Conservation (phyloP, 2,888 invertebrate species). For the Coelopa pilipes region DNA sequence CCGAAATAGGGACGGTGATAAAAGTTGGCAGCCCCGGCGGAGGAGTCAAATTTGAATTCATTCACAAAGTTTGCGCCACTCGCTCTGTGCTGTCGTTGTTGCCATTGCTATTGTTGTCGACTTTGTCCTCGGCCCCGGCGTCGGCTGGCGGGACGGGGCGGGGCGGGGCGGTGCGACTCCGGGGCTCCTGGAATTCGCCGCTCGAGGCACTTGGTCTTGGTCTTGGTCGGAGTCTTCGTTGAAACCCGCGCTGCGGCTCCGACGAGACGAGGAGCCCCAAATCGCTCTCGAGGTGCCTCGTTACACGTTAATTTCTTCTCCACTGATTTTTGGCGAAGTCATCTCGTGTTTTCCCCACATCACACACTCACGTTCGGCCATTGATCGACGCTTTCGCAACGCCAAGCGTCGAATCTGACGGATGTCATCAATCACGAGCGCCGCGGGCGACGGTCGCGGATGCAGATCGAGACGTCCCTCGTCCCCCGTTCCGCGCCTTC, state of each 20-base stretch:
- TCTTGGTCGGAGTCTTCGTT: too few relatives aligned
- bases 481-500: neutral
- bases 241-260: too few relatives aligned
- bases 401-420: conserved; percentile 48
- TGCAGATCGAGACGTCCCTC: neutral
- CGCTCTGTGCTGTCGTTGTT: neutral
- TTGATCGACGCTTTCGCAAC: conserved; percentile 9
- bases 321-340: neutral
- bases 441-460: neutral
- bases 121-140: too few relatives aligned
- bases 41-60: conserved; percentile 22
- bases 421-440: conserved; percentile 46
- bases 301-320: neutral
- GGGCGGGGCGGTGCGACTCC: too few relatives aligned
- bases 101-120: neutral
- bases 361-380: conserved; percentile 2
- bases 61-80: conserved; percentile 21
- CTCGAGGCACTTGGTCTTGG: too few relatives aligned
- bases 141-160: too few relatives aligned
- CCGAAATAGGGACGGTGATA: neutral
- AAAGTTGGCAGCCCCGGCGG: neutral
- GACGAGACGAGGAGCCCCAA: too few relatives aligned
- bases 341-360: too few relatives aligned
- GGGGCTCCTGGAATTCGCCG: too few relatives aligned
- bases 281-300: too few relatives aligned